These are phyloP conservation scores for Mylabris phalerata DNA, from an alignment of 1,140 invertebrate species.

Conservation along the genomic window DNA sequence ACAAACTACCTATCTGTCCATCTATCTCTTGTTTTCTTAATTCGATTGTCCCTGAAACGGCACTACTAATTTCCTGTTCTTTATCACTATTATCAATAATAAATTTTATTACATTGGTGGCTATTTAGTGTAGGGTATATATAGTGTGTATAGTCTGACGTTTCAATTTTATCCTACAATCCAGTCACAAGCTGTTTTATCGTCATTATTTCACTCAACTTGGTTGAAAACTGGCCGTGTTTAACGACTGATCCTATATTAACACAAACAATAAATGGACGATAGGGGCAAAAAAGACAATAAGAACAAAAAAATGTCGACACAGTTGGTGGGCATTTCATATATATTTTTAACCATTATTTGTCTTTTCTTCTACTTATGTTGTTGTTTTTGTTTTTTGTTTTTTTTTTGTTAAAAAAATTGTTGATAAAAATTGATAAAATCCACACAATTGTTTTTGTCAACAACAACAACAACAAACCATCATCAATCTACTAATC, in stretches of 20 bases:
- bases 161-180: slow-evolving; percentile 38
- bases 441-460: neutral
- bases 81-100: slow-evolving; percentile 10
- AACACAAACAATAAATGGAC: no score
- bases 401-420: no score
- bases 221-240: slow-evolving; percentile 32
- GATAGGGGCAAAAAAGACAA: no score
- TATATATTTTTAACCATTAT: no score
- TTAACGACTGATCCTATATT: slow-evolving; percentile 17
- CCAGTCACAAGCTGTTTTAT: slow-evolving; percentile 40
- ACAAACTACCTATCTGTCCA: no score
- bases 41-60: no score
- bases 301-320: no score
- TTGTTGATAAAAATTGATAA: neutral
- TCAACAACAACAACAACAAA: neutral
- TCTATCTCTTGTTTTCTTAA: no score
- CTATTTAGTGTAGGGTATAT: slow-evolving; percentile 5
- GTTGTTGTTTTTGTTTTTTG: no score
- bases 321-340: no score
- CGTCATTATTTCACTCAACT: slow-evolving; percentile 38
- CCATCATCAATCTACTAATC: slow-evolving; percentile 18
- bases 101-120: slow-evolving; percentile 9
- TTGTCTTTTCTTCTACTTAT: no score
- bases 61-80: neutral
- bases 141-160: slow-evolving; percentile 25